Evolutionary conservation across 2,888 invertebrate species (phyloP).

Genomic region (Drosophila setosimentum): DNA sequence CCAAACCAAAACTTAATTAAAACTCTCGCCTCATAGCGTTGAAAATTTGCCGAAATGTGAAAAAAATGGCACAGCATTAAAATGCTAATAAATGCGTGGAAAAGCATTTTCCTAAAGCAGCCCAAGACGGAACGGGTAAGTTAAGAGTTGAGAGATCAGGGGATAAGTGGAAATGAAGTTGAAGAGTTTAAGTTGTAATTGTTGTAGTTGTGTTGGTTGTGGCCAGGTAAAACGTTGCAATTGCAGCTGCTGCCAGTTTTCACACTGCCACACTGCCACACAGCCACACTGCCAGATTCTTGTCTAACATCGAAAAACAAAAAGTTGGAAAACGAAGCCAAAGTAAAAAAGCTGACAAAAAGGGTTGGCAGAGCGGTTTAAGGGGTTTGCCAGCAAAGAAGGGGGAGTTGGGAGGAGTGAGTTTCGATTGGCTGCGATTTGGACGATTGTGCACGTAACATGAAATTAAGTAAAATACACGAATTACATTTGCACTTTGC

Average conservation of each 20-base stretch:
- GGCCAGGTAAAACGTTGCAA: conserved; percentile 12
- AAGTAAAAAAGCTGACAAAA: background rate
- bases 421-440: conserved; percentile 69
- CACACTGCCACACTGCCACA: background rate
- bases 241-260: conserved; percentile 2
- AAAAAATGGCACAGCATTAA: conserved; percentile 60
- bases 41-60: conserved; percentile 56
- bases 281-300: background rate
- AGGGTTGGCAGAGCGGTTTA: background rate
- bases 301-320: background rate
- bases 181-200: background rate
- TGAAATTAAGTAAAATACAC: conserved; percentile 80
- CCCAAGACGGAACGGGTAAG: conserved; percentile 17
- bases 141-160: background rate
- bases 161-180: background rate
- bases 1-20: conserved; percentile 63
- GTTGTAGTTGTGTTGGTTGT: conserved; percentile 1
- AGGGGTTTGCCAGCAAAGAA: background rate
- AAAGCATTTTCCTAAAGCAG: conserved; percentile 16
- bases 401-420: background rate
- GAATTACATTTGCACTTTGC: conserved; percentile 81
- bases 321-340: background rate
- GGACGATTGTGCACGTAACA: conserved; percentile 79
- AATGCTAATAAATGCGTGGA: conserved; percentile 73
- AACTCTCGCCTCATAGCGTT: conserved; percentile 50